Conservation (phyloP, 1,140 invertebrate genomes). For the Papilio xuthus region DNA sequence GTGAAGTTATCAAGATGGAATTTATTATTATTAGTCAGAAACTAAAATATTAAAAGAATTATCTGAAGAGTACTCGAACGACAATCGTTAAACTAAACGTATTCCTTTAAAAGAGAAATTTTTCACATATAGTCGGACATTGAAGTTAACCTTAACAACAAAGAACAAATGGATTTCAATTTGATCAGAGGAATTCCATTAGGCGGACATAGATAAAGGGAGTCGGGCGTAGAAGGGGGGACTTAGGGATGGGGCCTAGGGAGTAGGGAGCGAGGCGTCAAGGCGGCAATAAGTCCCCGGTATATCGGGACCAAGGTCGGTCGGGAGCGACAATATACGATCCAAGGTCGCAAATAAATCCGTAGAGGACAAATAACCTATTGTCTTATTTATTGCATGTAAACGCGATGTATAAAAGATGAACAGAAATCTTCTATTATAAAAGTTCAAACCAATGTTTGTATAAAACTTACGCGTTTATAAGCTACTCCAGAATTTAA, state of each 20-base stretch:
- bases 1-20: too few relatives aligned
- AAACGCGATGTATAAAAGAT: too few relatives aligned
- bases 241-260: neutral
- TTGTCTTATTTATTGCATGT: neutral
- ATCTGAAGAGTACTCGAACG: too few relatives aligned
- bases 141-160: neutral
- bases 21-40: neutral
- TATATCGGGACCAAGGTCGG: slow-evolving; percentile 46
- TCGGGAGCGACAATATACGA: neutral
- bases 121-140: neutral
- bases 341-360: slow-evolving; percentile 2
- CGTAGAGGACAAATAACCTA: neutral
- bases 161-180: slow-evolving; percentile 31
- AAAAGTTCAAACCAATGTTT: too few relatives aligned
- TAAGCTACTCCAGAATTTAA: too few relatives aligned
- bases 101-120: too few relatives aligned
- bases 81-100: too few relatives aligned
- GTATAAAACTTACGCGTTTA: too few relatives aligned
- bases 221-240: neutral
- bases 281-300: slow-evolving; percentile 18
- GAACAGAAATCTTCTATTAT: too few relatives aligned
- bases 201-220: slow-evolving; percentile 5
- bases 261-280: neutral
- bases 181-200: slow-evolving; percentile 27
- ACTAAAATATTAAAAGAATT: too few relatives aligned